Evolutionary conservation across 2,797 vertebrate genomes (phyloP), one percentile per base, ranked within the genome.

Genomic region (Xiphorhynchus erythropygius): DNA sequence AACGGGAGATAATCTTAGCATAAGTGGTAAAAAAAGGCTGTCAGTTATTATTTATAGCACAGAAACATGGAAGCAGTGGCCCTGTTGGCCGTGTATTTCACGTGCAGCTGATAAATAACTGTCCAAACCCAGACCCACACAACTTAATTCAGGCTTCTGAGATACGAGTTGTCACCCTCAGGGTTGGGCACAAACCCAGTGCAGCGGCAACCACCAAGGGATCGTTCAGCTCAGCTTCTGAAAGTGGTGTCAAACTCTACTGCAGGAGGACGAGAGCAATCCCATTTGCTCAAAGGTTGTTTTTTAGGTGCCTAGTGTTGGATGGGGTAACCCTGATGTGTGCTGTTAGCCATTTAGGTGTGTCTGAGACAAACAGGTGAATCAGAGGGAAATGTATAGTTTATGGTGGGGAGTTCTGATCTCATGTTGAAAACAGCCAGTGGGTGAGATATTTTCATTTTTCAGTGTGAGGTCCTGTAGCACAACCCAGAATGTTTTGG

Each of bases 41-140:
- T 47, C 42, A 55, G 52, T 79, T 84, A 23, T 83, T 93, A 76
- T 93, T 93, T 94, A 75, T 81, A 76, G 91, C 22, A 37, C 55
- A 78, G 56, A 86, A 86, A 73, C 57, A 11, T 4, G 57, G 65
- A 89, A 82, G 47, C 24, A 13, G 39, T 33, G 24, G 24, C 25
- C 62, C 56, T 2, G 0, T 42, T 92, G 91, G 83, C 50, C 62
- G 6, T 25, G 70, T 71, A 4, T 57, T 68, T 79, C 39, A 15
- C 28, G 24, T 63, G 49, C 80, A 93, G 73, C 74, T 86, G 81
- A 84, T 81, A 65, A 95, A 86, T 94, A 68, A 59, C 73, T 81
- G 50, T 56, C 50, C 69, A 86, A 81, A 49, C 11, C 17, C 39
- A 65, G 69, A 71, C 90, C 68, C 85, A 57, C 17, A 7, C 47